Percentiles rank a stretch among this genome's conserved stretches.
Conservation (phyloP, 1,140 invertebrate genomes). For the Arion vulgaris region DNA sequence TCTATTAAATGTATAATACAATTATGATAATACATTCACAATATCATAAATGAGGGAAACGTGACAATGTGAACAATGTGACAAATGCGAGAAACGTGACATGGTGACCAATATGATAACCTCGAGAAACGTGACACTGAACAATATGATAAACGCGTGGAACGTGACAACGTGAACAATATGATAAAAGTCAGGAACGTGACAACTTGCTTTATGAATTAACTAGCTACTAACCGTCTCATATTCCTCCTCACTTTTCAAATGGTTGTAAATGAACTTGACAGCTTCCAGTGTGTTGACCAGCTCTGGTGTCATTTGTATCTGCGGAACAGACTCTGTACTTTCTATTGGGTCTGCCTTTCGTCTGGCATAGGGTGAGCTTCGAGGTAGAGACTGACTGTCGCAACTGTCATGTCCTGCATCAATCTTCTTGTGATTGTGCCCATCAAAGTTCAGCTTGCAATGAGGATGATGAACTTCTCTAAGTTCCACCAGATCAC, state of each 20-base stretch:
- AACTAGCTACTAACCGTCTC: constrained; percentile 56
- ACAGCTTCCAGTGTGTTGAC: constrained; percentile 73
- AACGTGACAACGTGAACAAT: too few species aligned
- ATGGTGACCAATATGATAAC: too few species aligned
- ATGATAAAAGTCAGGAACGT: too few species aligned
- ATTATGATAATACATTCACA: too few species aligned
- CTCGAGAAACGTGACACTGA: too few species aligned
- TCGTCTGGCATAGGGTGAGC: background rate
- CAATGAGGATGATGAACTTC: constrained; percentile 86
- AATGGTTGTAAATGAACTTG: constrained; percentile 74
- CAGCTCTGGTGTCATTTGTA: constrained; percentile 61
- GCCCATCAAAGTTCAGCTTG: constrained; percentile 82
- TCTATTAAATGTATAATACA: too few species aligned
- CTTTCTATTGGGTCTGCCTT: background rate
- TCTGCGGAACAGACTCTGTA: constrained; percentile 26
- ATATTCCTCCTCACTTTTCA: constrained; percentile 66
- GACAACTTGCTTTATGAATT: too few species aligned
- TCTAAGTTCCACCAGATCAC: constrained; percentile 92
- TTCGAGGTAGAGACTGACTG: background rate
- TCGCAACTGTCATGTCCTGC: background rate
- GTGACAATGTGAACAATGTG: too few species aligned
- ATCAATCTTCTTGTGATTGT: background rate
- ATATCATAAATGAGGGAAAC: too few species aligned
- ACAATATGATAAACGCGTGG: too few species aligned
- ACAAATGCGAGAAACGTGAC: too few species aligned